Evolutionary conservation across 92 coral and sea anemone genomes (phyloP), one percentile per base, ranked within the genome.

Genomic region (Ricordea florida): DNA sequence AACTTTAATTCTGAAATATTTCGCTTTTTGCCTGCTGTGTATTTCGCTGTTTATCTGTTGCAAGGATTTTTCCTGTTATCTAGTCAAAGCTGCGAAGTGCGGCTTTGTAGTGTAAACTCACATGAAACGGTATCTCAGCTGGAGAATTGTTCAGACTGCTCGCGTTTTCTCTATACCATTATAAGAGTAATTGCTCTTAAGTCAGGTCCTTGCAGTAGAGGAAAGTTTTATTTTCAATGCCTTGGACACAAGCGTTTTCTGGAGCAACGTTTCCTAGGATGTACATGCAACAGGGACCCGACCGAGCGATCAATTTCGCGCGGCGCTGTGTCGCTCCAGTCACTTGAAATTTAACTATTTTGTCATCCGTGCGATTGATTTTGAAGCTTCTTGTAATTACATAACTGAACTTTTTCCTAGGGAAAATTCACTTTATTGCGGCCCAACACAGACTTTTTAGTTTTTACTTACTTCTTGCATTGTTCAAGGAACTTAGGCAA

Each of bases 281-380:
- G 56, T 47, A 57, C 56, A 65, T 24, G 41, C 77, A 53, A 70
- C 56, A 53, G 77, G 33, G 77, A 70, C 53, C 77, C 55, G 65
- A 70, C 77, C 26, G 65, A 25, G 65, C 38, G 65, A 55, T 70
- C 77, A 70, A 55, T 55, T 56, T 70, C 65, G 38, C 65, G 43
- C 66, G 65, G 53, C 53, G 65, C 77, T 70, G 77, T 10, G 77
- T 37, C 65, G 6, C 77, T 42, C 30, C 52, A 13, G 43, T 53
- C 56, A 42, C 67, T 70, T 70, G 42, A 53, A 68, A 50, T 68
- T 35, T 41, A 25, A 40, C 77, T 16, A 63, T 13, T 1, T 6
- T 0, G 28, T 42, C 49, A 35, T 70, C 52, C 11, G 25, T 49
- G 8, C 30, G 62, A 24, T 50, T 37, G 30, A 18, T 51, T 53